Conservation (phyloP, 30 jellyfish, hydroid and myxozoan genomes). For the Pseudorhiza aurosa region DNA sequence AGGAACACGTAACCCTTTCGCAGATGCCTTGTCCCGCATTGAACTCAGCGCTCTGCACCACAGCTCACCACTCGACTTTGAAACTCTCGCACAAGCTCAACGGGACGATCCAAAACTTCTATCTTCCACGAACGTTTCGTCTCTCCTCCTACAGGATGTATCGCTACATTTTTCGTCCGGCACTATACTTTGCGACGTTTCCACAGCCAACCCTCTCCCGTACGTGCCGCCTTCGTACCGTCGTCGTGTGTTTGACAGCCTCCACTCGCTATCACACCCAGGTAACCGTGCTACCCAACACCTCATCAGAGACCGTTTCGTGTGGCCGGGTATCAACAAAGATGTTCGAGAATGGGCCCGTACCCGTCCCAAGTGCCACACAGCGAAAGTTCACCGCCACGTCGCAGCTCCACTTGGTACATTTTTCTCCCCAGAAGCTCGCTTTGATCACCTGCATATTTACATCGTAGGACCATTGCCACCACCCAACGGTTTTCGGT, state of each 20-base stretch:
- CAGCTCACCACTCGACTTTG: too few relatives aligned
- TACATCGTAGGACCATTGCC: too few relatives aligned
- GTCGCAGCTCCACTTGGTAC: slow-evolving; percentile 31
- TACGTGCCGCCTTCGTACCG: slow-evolving; percentile 29
- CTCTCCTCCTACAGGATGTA: slow-evolving; percentile 7
- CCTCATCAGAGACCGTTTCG: slow-evolving; percentile 33
- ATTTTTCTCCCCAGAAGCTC: slow-evolving; percentile 15
- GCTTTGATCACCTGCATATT: slow-evolving; percentile 54
- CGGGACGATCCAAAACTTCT: slow-evolving; percentile 25
- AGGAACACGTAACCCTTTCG: slow-evolving; percentile 4
- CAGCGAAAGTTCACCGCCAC: slow-evolving; percentile 39
- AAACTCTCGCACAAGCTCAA: slow-evolving; percentile 46
- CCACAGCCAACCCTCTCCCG: slow-evolving; percentile 39
- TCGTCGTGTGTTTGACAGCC: slow-evolving; percentile 15
- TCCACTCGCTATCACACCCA: slow-evolving; percentile 20
- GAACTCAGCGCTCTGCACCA: too few relatives aligned
- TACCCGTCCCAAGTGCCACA: slow-evolving; percentile 37
- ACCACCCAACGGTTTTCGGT: slow-evolving; percentile 3
- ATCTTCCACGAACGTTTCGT: not conserved
- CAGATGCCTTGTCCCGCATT: too few relatives aligned
- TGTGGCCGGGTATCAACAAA: slow-evolving; percentile 46
- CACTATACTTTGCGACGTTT: slow-evolving; percentile 28
- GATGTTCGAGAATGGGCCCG: slow-evolving; percentile 53
- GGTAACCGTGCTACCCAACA: slow-evolving; percentile 27
- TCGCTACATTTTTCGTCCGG: slow-evolving; percentile 24